Evolutionary conservation across 2,797 vertebrate species (phyloP).

Genomic region (Rhinatrema bivittatum): DNA sequence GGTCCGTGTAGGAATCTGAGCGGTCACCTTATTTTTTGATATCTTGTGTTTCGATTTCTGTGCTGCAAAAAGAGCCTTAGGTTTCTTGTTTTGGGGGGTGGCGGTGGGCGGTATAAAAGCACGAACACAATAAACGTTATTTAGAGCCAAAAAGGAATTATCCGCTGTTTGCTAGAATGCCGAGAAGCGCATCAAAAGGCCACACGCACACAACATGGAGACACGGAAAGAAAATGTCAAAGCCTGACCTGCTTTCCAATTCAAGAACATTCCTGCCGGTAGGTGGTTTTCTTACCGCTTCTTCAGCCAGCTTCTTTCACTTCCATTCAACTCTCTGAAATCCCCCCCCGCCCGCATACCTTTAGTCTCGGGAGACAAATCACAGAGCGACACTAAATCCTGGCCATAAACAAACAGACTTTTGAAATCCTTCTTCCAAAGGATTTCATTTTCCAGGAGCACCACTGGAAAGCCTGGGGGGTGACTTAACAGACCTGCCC

Average conservation of each 20-base stretch:
- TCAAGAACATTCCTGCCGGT: constrained; percentile 9
- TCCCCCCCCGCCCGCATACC: constrained; percentile 39
- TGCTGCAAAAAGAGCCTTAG: too few relatives aligned
- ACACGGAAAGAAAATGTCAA: background rate
- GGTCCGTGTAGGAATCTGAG: too few relatives aligned
- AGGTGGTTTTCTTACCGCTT: background rate
- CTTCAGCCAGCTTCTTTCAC: constrained; percentile 19
- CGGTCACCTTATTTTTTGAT: too few relatives aligned
- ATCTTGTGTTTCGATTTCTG: too few relatives aligned
- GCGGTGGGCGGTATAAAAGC: too few relatives aligned
- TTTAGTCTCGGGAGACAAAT: constrained; percentile 41
- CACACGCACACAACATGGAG: too few relatives aligned
- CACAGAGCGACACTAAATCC: constrained; percentile 36
- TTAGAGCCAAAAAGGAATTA: too few relatives aligned
- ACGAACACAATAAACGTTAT: too few relatives aligned
- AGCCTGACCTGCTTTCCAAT: constrained; percentile 12
- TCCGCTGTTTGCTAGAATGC: constrained; percentile 3
- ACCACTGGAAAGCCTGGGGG: too few relatives aligned
- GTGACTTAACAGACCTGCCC: too few relatives aligned
- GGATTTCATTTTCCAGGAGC: background rate
- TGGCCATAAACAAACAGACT: constrained; percentile 26
- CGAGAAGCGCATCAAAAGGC: background rate
- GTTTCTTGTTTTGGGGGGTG: too few relatives aligned
- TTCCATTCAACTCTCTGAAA: constrained; percentile 41
- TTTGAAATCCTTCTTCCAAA: constrained; percentile 12